Evolutionary conservation across 2,888 invertebrate genomes (phyloP).

Genomic region (Nasonia oneida): DNA sequence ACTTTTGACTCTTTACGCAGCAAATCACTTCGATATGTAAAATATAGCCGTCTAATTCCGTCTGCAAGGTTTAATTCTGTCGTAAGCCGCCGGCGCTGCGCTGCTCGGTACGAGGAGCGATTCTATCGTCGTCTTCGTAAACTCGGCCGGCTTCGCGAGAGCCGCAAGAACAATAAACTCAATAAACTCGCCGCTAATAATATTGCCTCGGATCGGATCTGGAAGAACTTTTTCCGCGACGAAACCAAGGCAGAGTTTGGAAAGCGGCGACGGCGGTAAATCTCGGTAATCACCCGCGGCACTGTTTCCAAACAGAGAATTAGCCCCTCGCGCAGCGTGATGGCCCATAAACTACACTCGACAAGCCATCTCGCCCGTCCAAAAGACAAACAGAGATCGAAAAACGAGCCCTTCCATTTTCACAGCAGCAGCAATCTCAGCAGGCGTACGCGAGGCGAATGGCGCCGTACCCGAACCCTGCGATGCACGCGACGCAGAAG

Average conservation of each 20-base stretch:
- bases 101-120: conserved; percentile 29
- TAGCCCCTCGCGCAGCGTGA: background rate
- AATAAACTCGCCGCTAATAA: conserved; percentile 21
- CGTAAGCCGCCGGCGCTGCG: conserved; percentile 23
- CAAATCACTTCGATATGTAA: conserved; percentile 58
- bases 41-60: conserved; percentile 60
- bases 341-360: background rate
- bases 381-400: background rate
- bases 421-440: conserved; percentile 60
- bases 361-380: background rate
- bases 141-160: conserved; percentile 6
- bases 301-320: background rate
- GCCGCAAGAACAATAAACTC: conserved; percentile 30
- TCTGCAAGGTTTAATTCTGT: conserved; percentile 61
- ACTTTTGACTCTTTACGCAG: conserved; percentile 55
- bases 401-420: conserved; percentile 4
- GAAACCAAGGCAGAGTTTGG: too few species aligned
- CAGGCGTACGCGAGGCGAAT: conserved; percentile 84
- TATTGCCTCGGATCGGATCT: background rate
- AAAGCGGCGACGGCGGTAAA: background rate
- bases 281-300: background rate
- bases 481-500: conserved; percentile 92
- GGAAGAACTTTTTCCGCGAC: background rate
- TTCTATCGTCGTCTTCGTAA: conserved; percentile 49
- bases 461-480: conserved; percentile 92